These are phyloP conservation scores for Notiomystis cincta DNA, from an alignment of 2,113 vertebrate species.

Conservation along the genomic window DNA sequence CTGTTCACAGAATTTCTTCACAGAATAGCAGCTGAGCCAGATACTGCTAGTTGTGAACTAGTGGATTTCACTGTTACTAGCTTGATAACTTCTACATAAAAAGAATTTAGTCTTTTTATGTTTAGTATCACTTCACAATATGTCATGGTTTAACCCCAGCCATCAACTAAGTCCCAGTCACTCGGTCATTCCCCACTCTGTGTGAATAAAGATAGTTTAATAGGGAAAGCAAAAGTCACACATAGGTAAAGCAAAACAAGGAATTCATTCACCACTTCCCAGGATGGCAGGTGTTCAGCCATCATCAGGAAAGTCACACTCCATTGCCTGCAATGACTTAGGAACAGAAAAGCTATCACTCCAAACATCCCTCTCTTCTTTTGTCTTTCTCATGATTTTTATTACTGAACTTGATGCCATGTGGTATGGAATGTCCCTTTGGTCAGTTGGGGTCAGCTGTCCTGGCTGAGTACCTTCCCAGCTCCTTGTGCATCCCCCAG, in stretches of 20 bases:
- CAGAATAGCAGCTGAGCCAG: not conserved
- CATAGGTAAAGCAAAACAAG: not conserved
- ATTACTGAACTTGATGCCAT: not conserved
- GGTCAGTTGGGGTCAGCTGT: not conserved
- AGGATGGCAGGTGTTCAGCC: not conserved
- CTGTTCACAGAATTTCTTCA: not conserved
- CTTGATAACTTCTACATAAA: not conserved
- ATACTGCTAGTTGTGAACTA: not conserved
- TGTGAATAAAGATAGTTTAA: not conserved
- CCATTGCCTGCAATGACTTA: rapidly evolving
- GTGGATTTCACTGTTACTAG: not conserved
- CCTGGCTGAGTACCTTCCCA: not conserved
- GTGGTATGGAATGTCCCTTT: not conserved
- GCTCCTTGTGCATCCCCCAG: too few relatives aligned
- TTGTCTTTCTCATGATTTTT: rapidly evolving
- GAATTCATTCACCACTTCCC: not conserved
- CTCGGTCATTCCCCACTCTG: rapidly evolving
- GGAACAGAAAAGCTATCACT: not conserved
- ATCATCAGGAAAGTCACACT: not conserved
- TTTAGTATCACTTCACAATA: not conserved
- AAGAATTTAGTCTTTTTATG: not conserved
- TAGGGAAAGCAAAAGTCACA: not conserved
- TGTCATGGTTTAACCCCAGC: not conserved
- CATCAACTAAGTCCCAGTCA: not conserved
- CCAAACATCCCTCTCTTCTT: not conserved